These are phyloP conservation scores for Heliangelus exortis DNA, from an alignment of 2,797 vertebrate species.

Conservation along the genomic window DNA sequence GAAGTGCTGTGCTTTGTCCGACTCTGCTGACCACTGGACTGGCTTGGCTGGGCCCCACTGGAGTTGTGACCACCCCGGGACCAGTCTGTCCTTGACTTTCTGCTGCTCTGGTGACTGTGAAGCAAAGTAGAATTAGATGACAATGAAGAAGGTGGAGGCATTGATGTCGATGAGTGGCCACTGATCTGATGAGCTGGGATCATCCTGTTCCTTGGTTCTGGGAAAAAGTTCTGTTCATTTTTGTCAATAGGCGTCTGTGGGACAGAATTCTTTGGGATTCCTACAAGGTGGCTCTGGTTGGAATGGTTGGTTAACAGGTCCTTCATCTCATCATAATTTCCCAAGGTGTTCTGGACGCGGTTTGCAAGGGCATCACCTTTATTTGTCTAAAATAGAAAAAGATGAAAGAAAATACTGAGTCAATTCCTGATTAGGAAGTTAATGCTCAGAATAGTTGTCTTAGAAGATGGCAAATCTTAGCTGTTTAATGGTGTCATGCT, in stretches of 20 bases:
- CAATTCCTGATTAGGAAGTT: conserved; percentile 65
- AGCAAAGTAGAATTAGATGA: conserved; percentile 79
- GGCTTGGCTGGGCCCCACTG: conserved; percentile 73
- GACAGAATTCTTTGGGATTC: conserved; percentile 90
- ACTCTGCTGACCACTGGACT: conserved; percentile 75
- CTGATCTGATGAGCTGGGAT: conserved; percentile 76
- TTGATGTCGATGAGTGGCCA: conserved; percentile 71
- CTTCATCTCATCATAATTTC: conserved; percentile 97
- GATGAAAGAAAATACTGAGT: conserved; percentile 51
- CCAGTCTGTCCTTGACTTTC: conserved; percentile 90
- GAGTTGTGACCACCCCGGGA: conserved; percentile 81
- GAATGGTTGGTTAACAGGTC: conserved; percentile 93
- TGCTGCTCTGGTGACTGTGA: conserved; percentile 83
- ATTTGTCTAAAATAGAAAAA: conserved; percentile 84
- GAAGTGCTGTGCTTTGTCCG: conserved; percentile 83
- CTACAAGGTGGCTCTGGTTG: conserved; percentile 95
- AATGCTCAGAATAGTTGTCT: conserved; percentile 60
- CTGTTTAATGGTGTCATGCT: conserved; percentile 65
- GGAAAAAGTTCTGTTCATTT: conserved; percentile 84
- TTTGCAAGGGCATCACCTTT: conserved; percentile 93
- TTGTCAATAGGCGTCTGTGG: conserved; percentile 85
- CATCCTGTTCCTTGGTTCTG: conserved; percentile 84
- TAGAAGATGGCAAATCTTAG: conserved; percentile 58
- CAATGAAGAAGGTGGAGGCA: conserved; percentile 84
- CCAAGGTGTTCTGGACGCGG: conserved; percentile 92